Evolutionary conservation across 1,140 invertebrate species (phyloP), one percentile per base, ranked within the genome.

Genomic region (Frieseomelitta varia): DNA sequence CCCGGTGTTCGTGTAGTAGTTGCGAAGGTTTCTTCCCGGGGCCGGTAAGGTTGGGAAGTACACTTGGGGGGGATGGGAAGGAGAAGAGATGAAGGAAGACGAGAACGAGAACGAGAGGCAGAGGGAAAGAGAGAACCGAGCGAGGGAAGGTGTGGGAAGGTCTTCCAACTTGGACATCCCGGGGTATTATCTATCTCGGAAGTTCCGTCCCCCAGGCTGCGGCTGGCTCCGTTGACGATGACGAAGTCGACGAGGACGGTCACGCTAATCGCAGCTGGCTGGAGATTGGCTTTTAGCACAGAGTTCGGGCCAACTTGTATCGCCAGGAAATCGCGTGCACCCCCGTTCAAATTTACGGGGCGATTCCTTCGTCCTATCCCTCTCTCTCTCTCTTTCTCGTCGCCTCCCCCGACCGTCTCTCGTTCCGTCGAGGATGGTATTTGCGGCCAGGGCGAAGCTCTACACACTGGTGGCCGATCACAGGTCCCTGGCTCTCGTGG

Each of bases 251-350:
- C 39, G 79, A 76, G 55, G 84, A 91, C 86, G 89, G 90, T 88
- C 90, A 89, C 92, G 89, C 90, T 92, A 92, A 92, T 92, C 90
- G 89, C 84, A 88, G 88, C 85, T 87, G 85, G 84, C 84, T 88
- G 78, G 85, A 87, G 73, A 92, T 91, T 92, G 89, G 88, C 91
- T 92, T 90, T 90, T 91, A 91, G 88, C 84, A 86, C 81, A 79
- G 86, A 92, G 87, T 91, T 87, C 73, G 74, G 58, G 51, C 24
- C 56, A 86, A 86, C 85, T 88, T 85, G 87, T 86, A 84, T 79
- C 63, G 81, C 68, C 74, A 81, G 86, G 79, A 87, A 85, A 85
- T 84, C 82, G 76, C 77, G 68, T 56, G n/a, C 47, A 30, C 19
- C 8, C 15, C 51, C 30, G 34, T 10, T 24, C n/a, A 67, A 83